A percentile compares a stretch with the other conserved stretches of the same genome.
These are phyloP conservation scores for Drosophila lini DNA, from an alignment of 1,140 invertebrate species.

Conservation along the genomic window DNA sequence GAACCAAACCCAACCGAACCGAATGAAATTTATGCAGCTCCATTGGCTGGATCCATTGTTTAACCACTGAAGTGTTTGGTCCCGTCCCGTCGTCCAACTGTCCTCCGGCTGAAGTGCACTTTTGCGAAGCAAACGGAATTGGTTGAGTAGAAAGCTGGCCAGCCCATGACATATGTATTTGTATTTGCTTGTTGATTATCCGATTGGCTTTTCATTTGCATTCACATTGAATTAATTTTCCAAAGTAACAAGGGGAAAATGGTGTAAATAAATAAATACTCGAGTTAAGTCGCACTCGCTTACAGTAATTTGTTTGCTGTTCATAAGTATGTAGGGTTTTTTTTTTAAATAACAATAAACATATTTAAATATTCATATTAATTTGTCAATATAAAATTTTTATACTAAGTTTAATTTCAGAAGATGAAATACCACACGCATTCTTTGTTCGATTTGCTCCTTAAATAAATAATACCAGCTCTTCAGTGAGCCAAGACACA, in stretches of 20 bases:
- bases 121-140: constrained; percentile 24
- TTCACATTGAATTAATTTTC: constrained; percentile 24
- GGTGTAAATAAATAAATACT: background rate
- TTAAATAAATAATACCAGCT: background rate
- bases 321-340: background rate
- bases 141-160: constrained; percentile 33
- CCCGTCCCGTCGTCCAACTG: constrained; percentile 37
- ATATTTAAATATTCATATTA: no score
- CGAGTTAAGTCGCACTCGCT: background rate
- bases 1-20: constrained; percentile 1
- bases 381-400: no score
- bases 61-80: constrained; percentile 48
- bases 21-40: constrained; percentile 73
- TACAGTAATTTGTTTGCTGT: background rate
- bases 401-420: background rate
- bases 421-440: background rate
- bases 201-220: constrained; percentile 42
- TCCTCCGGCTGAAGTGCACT: constrained; percentile 33
- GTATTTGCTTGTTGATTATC: constrained; percentile 54
- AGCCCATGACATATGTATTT: constrained; percentile 12
- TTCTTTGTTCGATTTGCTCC: background rate
- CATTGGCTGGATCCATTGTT: constrained; percentile 71
- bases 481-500: background rate
- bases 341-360: no score
- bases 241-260: background rate